A percentile compares a stretch with the other conserved stretches of the same genome.
These are phyloP conservation scores for Triplophysa rosa DNA, from an alignment of 2,113 vertebrate species.

Conservation along the genomic window DNA sequence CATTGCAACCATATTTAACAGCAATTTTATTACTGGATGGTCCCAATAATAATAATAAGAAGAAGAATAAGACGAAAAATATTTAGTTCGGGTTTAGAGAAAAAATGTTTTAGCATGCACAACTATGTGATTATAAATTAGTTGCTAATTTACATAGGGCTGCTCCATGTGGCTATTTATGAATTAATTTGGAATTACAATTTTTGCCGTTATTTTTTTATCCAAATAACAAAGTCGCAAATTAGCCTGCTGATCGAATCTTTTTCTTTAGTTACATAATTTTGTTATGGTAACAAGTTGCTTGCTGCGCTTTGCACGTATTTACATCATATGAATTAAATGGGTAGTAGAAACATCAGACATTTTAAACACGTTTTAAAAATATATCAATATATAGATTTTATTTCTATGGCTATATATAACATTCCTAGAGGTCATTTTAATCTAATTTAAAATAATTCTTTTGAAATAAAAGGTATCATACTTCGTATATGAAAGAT, in stretches of 20 bases:
- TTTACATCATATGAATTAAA: not conserved
- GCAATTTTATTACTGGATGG: not conserved
- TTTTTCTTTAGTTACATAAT: slow-evolving; percentile 70
- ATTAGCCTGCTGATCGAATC: slow-evolving; percentile 51
- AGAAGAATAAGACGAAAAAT: too few species aligned
- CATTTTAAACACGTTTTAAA: not conserved
- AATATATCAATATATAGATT: too few species aligned
- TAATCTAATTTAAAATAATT: too few species aligned
- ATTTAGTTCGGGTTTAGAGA: not conserved
- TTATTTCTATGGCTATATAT: too few species aligned
- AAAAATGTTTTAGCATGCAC: not conserved
- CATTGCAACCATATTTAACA: not conserved
- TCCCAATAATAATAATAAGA: not conserved
- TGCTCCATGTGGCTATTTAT: slow-evolving; percentile 78
- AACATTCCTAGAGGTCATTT: too few species aligned
- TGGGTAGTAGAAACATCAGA: not conserved
- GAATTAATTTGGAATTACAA: slow-evolving; percentile 88
- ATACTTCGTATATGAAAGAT: too few species aligned
- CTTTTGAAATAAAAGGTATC: too few species aligned
- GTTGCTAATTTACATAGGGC: not conserved
- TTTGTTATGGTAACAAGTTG: slow-evolving; percentile 69
- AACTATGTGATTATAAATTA: slow-evolving; percentile 5
- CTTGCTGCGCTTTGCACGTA: slow-evolving; percentile 18
- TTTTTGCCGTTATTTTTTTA: slow-evolving; percentile 90
- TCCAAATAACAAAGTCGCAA: slow-evolving; percentile 92